Evolutionary conservation across 2,888 invertebrate species (phyloP), one percentile per base, ranked within the genome.

Genomic region (Pheosia gnoma): DNA sequence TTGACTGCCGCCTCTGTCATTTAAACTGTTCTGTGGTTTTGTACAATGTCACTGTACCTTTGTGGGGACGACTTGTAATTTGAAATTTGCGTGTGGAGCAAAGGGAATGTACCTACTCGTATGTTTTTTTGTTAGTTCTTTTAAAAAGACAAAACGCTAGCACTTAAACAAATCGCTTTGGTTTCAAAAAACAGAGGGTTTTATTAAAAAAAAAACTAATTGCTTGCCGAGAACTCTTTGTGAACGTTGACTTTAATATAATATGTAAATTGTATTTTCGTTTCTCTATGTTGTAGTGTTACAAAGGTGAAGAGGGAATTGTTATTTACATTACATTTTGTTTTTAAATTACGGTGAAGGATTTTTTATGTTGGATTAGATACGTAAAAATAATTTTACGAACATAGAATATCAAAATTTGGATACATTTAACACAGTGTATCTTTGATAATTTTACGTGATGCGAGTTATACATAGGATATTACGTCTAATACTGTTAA

Each of bases 51-150:
- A 55, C 59, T 49, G 59, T 74, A 70, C 75, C 75, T 78, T 77
- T 74, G 77, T 69, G 62, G 54, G 67, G 73, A 78, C 72, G 68
- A 68, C 72, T 72, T 66, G 78, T 82, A 80, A 83, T 83, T 81
- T 81, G 75, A 77, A 78, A 81, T 81, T 81, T 83, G 83, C 81
- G 80, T 83, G 81, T 75, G 74, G 74, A 66, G 70, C 74, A 71
- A 78, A 77, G 63, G 59, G 72, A 65, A 67, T 65, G 71, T 69
- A 54, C 41, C 47, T 47, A 47, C 9, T 0, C 55, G 63, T 66
- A 61, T 70, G 65, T 64, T 74, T 74, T 74, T 72, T 72, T 73
- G 74, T 71, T 69, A 74, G 71, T 77, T 71, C 59, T 70, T 62
- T 60, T 58, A 54, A 70, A 74, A 68, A 55, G 66, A 61, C 57